Evolutionary conservation across 2,113 vertebrate genomes (phyloP), one percentile per base, ranked within the genome.

Genomic region (Shinisaurus crocodilurus): DNA sequence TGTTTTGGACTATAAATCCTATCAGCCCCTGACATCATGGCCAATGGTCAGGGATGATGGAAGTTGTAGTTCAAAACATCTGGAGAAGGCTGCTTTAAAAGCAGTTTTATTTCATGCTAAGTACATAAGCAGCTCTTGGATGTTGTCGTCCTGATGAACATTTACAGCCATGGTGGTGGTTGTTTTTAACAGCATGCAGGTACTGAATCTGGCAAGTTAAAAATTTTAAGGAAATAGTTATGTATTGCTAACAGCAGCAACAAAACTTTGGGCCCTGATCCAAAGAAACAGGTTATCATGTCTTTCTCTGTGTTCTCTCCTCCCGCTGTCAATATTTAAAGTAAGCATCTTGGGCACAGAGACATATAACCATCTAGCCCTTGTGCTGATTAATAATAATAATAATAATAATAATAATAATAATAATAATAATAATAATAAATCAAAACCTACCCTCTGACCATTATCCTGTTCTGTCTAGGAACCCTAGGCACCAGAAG

Each of bases 91-190:
- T 63, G 60, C 60, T 63, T 18, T 63, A 23, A 20, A 23, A 23
- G 20, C 5, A 37, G 13, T 37, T 37, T 37, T 37, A 20, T 37
- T 15, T 43, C 25, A 29, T 16, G 60, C 32, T 29, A 43, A 65
- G 57, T 0, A 1, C 23, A 1, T 15, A 5, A 60, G n/a, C 34
- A 1, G 57, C 16, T n/a, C 27, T 0, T 1, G 54, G 57, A 40
- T 82, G 54, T 32, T 63, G 54, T 25, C n/a, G 8, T 82, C 16
- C 6, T 5, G 34, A 20, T 5, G 1, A 12, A 83, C n/a, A 40
- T 15, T 65, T 65, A 27, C 8, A n/a, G 0, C 34, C 7, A 25
- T 43, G 2, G 57, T 54, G 32, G 16, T 57, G 79, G 16, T 10
- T 60, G 10, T 10, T 65, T 57, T 65, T 40, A 65, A 43, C 57